Evolutionary conservation across 2,113 vertebrate species (phyloP).

Genomic region (Xenopus laevis): DNA sequence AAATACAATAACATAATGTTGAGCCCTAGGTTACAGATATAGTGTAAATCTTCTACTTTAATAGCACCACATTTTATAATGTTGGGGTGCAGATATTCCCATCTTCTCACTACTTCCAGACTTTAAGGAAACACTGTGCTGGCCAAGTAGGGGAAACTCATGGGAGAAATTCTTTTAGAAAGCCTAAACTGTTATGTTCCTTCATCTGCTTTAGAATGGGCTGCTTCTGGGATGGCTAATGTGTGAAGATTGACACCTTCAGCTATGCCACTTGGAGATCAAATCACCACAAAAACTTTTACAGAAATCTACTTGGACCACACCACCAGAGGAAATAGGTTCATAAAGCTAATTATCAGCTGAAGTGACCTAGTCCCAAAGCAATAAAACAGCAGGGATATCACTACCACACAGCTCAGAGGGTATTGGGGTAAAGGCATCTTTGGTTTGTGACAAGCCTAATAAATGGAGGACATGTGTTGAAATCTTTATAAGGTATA

Average conservation of each 20-base stretch:
- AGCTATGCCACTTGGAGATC: conserved; percentile 3
- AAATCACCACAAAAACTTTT: not conserved
- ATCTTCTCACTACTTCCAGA: too few relatives aligned
- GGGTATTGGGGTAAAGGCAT: not conserved
- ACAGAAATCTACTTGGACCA: not conserved
- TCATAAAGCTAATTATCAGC: conserved; percentile 19
- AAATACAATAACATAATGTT: too few relatives aligned
- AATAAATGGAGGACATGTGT: not conserved
- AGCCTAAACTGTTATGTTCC: too few relatives aligned
- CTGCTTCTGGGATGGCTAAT: not conserved
- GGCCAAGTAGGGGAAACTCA: not conserved
- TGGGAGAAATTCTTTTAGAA: too few relatives aligned
- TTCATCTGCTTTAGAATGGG: not conserved
- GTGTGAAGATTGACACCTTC: conserved; percentile 23
- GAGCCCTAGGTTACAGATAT: too few relatives aligned
- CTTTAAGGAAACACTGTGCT: not conserved
- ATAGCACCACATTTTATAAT: too few relatives aligned
- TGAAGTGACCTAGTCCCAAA: conserved; percentile 15
- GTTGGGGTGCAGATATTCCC: too few relatives aligned
- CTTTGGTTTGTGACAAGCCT: not conserved
- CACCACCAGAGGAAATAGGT: conserved; percentile 7
- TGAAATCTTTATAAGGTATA: not conserved
- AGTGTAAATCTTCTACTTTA: too few relatives aligned
- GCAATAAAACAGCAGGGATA: conserved; percentile 18
- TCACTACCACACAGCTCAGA: conserved; percentile 7